Evolutionary conservation across 2,113 vertebrate genomes (phyloP), one percentile per base, ranked within the genome.

Genomic region (Toxotes chatareus): DNA sequence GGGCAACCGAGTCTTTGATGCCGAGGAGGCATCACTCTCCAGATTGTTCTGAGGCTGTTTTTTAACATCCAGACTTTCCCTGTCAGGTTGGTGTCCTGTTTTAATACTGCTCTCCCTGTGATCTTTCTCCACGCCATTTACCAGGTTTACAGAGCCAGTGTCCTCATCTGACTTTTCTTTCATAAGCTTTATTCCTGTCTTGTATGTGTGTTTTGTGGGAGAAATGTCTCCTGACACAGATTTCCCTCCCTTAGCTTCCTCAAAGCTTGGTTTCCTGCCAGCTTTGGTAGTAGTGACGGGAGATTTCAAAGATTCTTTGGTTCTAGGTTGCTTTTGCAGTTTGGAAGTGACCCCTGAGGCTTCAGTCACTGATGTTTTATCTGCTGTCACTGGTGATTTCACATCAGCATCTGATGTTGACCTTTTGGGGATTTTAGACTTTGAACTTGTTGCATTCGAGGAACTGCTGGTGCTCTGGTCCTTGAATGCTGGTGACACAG

Each of bases 341-440:
- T 83, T 91, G 46, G 82, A 64, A 46, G 47, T 44, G 53, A 64
- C 69, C 14, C 10, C 23, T 49, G 79, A 62, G 32, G 23, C 59
- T 32, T 86, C 82, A 4, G 49, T 16, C 9, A 23, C 42, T 55
- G 66, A 47, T 12, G 79, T 63, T 88, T 92, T 88, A 83, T 92
- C 89, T 31, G 78, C 11, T 19, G 85, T 77, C 23, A 79, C 79
- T 19, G 85, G 85, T 23, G 89, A 86, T 87, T 94, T 95, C 19
- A 83, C 51, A 3, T 86, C 88, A 63, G 72, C 13, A 10, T 93
- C 93, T 62, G 84, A 88, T 51, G 79, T 13, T 9, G 84, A 68
- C 79, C 89, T 93, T 86, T 94, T 94, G 11, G 93, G 94, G 68
- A 95, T 93, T 92, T 92, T 95, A 38, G 93, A 92, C 85, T 93